Evolutionary conservation across 1,140 invertebrate genomes (phyloP), one percentile per base, ranked within the genome.

Genomic region (Drosophila bipectinata): DNA sequence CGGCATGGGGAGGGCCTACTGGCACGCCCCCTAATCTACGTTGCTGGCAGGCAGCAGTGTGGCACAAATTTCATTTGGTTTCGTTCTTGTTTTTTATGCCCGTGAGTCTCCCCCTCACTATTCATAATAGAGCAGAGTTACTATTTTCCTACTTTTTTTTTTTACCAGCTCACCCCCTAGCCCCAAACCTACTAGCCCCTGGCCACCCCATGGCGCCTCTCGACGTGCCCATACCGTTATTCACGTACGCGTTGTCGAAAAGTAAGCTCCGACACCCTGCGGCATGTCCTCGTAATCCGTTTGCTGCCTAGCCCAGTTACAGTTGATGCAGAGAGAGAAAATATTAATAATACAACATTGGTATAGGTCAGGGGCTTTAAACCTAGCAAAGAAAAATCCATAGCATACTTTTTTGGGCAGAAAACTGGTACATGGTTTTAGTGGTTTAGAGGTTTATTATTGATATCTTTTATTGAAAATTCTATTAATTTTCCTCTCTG

Each of bases 271-370:
- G 71, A 83, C 83, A 85, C 83, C 79, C 75, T 79, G 79, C 82
- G 82, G 82, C 79, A 88, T 87, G 82, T 87, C 83, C 82, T 87
- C 82, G 80, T 87, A 87, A 87, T 87, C 82, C 82, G 82, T 87
- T 87, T 82, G 83, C 79, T 88, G 82, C 82, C 82, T 87, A 88
- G 83, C 67, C 67, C 53, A 71, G 44, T 69, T 71, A 24, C 64
- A 71, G 67, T 34, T 64, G 4, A 0, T 64, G 15, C 63, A 67
- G 47, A 32, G 26, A 10, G 9, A n/a, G 12, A 21, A 58, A 58
- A 21, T 6, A 2, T 10, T 4, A 7, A 3, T 0, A 14, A 4
- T 45, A 18, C 3, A 0, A 21, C 9, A 14, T 10, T 6, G 15
- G 55, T 5, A 7, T 5, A 28, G 26, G 26, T 28, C 5, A 28